Evolutionary conservation across 2,797 vertebrate species (phyloP), one percentile per base, ranked within the genome.

Genomic region (Vespertilio murinus): DNA sequence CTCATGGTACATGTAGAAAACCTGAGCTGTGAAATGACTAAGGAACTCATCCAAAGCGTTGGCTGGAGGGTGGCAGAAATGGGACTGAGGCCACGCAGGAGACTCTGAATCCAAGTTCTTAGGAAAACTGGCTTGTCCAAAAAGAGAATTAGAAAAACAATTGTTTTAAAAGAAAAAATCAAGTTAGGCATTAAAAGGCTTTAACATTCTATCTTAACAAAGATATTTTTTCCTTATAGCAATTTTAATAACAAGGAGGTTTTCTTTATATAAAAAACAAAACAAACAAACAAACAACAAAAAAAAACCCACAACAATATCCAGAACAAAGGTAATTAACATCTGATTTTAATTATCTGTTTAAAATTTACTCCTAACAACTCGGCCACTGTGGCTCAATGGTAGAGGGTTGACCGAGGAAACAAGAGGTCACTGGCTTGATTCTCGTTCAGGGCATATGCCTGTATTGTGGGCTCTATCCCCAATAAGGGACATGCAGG

Each of bases 331-430:
- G 85, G 16, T 69, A 78, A 80, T 49, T 64, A n/a, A n/a, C 65
- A 81, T 18, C 42, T 2, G 18, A 81, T 75, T 94, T 94, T 92
- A 94, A 88, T 92, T 40, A 47, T 30, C 47, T 70, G 35, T 30
- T 83, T 84, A 33, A 67, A 40, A n/a, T 52, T 77, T 77, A 87
- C 38, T 80, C 18, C 17, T 23, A 77, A 20, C 35, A 81, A 30
- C 59, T 30, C 5, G 1, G 59, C 12, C 4, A 1, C 59, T 61
- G 59, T 61, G 13, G 28, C 59, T 61, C 59, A 61, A 61, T 30
- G 59, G 12, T 61, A 61, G 25, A 61, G 28, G 5, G 3, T 61
- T 5, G 0, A 30, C 59, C 59, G 25, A 61, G 59, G 12, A 61
- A 61, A 30, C 4, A 61, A 61, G 12, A 61, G 12, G 25, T 30